phyloP scores from a whole-genome alignment of 2,797 vertebrate genomes.

The Hydrophis major region DNA sequence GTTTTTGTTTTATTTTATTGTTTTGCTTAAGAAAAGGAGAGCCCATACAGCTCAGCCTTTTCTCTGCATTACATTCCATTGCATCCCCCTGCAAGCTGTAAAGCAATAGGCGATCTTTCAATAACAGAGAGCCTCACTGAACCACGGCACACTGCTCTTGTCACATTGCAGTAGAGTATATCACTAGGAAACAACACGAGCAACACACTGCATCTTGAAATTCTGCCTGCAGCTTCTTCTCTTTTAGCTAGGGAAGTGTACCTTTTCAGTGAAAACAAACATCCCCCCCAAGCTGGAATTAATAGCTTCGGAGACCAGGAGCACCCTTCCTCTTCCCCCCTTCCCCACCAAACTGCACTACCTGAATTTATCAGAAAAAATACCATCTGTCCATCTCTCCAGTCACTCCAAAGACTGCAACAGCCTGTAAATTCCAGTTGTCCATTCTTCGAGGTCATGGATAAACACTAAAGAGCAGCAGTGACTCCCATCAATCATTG shows the following conservation, averaged over 20 bases:
- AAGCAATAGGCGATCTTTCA: constrained; percentile 23
- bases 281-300: constrained; percentile 37
- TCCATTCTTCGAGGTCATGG: constrained; percentile 81
- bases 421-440: constrained; percentile 82
- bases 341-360: constrained; percentile 69
- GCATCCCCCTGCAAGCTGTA: constrained; percentile 27
- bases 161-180: background rate
- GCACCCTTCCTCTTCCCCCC: constrained; percentile 59
- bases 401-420: constrained; percentile 83
- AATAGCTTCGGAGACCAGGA: constrained; percentile 57
- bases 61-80: constrained; percentile 50
- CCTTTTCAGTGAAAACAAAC: constrained; percentile 28
- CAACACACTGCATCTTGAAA: constrained; percentile 14
- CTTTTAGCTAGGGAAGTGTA: constrained; percentile 31
- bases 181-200: constrained; percentile 9
- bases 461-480: constrained; percentile 77
- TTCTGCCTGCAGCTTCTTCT: constrained; percentile 23
- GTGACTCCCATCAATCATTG: constrained; percentile 91
- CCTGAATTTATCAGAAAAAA: constrained; percentile 80
- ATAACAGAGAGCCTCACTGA: constrained; percentile 34
- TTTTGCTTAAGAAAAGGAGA: background rate
- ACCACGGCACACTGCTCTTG: background rate
- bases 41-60: background rate
- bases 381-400: constrained; percentile 78
- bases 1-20: background rate